A percentile compares a stretch with the other conserved stretches of the same genome.
Conservation (phyloP, 2,888 invertebrate genomes). For the Andrena trimmerana region DNA sequence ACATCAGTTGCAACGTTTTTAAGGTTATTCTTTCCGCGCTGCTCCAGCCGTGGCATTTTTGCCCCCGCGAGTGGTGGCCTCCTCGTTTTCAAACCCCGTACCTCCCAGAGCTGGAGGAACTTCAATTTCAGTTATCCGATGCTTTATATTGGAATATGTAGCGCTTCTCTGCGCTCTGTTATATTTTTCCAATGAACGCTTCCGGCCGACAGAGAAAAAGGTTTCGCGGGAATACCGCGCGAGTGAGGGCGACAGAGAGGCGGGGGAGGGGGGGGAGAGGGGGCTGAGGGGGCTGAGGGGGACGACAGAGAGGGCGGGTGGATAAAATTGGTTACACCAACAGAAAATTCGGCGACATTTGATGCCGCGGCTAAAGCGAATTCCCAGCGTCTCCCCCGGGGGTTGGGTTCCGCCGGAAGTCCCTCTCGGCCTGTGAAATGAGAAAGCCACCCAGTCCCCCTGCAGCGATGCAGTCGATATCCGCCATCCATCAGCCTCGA, state of each 20-base stretch:
- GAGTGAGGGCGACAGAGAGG: neutral
- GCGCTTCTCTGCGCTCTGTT: neutral
- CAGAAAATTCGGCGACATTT: constrained; percentile 61
- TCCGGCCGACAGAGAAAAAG: neutral
- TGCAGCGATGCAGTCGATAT: constrained; percentile 73
- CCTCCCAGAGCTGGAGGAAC: constrained; percentile 2
- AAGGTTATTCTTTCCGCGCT: neutral
- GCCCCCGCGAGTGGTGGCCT: neutral
- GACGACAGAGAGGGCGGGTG: neutral
- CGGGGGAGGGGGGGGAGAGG: neutral
- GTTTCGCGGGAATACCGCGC: neutral
- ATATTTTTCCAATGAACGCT: constrained; percentile 26
- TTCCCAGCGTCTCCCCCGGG: constrained; percentile 60
- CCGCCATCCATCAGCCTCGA: constrained; percentile 73
- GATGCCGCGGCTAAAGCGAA: constrained; percentile 61
- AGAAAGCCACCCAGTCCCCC: constrained; percentile 71
- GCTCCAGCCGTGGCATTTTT: neutral
- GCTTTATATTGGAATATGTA: neutral
- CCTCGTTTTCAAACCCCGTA: neutral
- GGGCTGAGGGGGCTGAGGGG: neutral
- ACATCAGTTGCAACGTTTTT: neutral
- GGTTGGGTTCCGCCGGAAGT: constrained; percentile 70
- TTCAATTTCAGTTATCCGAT: constrained; percentile 29
- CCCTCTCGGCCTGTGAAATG: constrained; percentile 74
- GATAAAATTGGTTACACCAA: constrained; percentile 54